Evolutionary conservation across 1,140 invertebrate genomes (phyloP).

Genomic region (Adoxophyes honmai): DNA sequence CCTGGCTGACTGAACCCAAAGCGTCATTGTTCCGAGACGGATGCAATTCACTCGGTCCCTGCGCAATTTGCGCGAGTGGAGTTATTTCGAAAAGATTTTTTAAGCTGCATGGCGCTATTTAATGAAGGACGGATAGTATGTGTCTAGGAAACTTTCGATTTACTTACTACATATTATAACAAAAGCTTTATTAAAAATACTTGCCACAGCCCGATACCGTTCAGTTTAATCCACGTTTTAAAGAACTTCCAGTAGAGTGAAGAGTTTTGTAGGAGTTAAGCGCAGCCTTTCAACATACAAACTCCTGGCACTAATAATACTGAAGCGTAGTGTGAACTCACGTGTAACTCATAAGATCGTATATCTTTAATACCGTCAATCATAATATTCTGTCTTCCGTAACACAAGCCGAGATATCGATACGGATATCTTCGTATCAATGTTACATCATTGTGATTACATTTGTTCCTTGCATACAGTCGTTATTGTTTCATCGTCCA

Average conservation of each 20-base stretch:
- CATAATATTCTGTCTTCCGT: constrained; percentile 10
- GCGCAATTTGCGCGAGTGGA: constrained; percentile 69
- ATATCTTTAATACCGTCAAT: constrained; percentile 7
- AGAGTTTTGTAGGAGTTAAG: no score
- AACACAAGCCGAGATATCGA: constrained; percentile 11
- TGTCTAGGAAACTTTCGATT: no score
- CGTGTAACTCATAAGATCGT: constrained; percentile 1
- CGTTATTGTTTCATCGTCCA: not conserved
- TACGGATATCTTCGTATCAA: constrained; percentile 14
- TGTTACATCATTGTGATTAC: constrained; percentile 11
- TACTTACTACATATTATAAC: no score
- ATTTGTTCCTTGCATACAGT: not conserved
- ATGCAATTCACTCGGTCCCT: constrained; percentile 69
- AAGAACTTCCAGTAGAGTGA: no score
- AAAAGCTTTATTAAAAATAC: no score
- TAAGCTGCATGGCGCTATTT: constrained; percentile 31
- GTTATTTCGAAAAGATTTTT: constrained; percentile 60
- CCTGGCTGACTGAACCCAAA: constrained; percentile 54
- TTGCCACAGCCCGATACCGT: no score
- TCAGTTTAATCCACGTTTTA: no score
- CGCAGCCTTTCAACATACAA: not conserved
- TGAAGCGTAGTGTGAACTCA: constrained; percentile 2
- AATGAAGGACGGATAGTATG: constrained; percentile 23
- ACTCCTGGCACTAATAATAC: not conserved
- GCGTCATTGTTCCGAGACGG: constrained; percentile 70